Evolutionary conservation across 1,140 invertebrate genomes (phyloP), one percentile per base, ranked within the genome.

Genomic region (Ceratina japonica): DNA sequence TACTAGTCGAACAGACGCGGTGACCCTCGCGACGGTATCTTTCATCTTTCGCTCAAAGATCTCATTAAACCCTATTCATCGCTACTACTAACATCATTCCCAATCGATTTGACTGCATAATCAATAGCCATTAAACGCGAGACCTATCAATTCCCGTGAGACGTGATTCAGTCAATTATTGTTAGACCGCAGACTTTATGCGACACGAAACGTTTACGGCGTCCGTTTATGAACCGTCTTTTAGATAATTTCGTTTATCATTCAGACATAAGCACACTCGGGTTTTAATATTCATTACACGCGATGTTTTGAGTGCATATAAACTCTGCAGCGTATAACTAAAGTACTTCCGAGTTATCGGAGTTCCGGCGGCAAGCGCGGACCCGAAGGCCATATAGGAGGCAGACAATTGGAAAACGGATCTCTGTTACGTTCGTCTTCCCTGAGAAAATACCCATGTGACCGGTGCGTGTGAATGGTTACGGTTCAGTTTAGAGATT

Each of bases 401-500:
- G 69, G n/a, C 44, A 22, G 20, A 64, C 59, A 73, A 73, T 78
- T 78, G 69, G 58, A 73, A 73, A 64, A 78, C 51, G 56, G 66
- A 79, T 71, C 51, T 71, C 51, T 52, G 63, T 84, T 71, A 52
- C 69, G 51, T 63, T 81, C 24, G 27, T 83, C 87, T 89, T 87
- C 84, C 88, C 65, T 89, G 88, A 85, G 88, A 89, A 88, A 87
- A 84, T 86, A 87, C 83, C 80, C 88, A 88, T 59, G 80, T 73
- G 72, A 86, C 70, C 72, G 71, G 27, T 66, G 63, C 87, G 87
- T 88, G 87, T 72, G 87, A 88, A 88, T 86, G 76, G 82, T 88
- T 88, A 88, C 87, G 75, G 66, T 86, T 79, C 86, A 78, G 70
- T 87, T 78, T 81, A 62, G 72, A 85, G 80, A 85, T 82, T 76